Conservation (phyloP, 2,113 vertebrate species). For the Cisticola juncidis region DNA sequence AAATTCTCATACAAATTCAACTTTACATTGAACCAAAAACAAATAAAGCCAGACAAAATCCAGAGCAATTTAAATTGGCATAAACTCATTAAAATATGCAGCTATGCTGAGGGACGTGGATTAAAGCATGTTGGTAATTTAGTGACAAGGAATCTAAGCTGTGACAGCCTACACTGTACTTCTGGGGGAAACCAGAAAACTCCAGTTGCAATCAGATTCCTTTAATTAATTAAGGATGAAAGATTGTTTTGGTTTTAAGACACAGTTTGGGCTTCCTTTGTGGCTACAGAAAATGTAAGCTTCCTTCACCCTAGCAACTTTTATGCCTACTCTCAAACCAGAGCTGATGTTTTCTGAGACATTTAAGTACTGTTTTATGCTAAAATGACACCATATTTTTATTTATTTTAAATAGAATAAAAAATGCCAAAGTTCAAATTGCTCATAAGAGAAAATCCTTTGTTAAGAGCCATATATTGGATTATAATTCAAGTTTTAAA, state of each 20-base stretch:
- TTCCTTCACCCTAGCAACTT: neutral
- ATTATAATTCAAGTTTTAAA: neutral
- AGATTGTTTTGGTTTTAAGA: neutral
- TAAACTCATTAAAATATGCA: neutral
- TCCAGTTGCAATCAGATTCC: neutral
- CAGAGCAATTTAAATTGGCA: neutral
- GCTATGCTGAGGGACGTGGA: neutral
- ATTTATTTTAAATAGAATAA: neutral
- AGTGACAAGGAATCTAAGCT: neutral
- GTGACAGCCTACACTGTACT: neutral
- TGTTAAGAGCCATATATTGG: neutral
- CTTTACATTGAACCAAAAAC: neutral
- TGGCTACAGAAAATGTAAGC: neutral
- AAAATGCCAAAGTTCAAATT: neutral
- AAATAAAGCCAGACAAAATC: neutral
- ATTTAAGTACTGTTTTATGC: neutral
- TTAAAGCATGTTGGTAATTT: neutral
- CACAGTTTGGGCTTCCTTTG: neutral
- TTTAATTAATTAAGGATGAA: constrained; percentile 20
- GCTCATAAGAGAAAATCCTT: neutral
- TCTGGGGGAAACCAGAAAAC: neutral
- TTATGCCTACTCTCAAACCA: neutral
- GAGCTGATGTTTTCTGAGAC: neutral
- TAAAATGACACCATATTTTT: neutral
- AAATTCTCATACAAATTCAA: neutral